Evolutionary conservation across 2,797 vertebrate genomes (phyloP), one percentile per base, ranked within the genome.

Genomic region (Enteromius trimaculatus): DNA sequence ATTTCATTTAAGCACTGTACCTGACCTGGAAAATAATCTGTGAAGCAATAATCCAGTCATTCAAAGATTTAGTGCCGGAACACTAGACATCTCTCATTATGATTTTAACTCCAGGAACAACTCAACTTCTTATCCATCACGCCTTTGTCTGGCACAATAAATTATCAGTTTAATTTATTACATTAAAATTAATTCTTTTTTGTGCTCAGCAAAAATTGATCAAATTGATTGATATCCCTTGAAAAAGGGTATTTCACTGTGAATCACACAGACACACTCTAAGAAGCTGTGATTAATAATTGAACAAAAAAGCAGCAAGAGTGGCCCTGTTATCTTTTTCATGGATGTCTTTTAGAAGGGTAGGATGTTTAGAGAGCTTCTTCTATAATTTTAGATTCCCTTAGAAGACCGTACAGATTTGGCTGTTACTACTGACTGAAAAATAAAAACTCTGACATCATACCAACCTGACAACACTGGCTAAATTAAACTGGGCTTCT

Each of bases 51-150:
- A 60, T 77, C 55, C 53, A 42, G n/a, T 76, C 53, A 60, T 60
- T 76, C 53, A 76, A 58, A 58, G 34, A 76, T 39, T 60, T 42
- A 42, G 34, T 42, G 37, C 37, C 8, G 4, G 4, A 77, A 64
- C 76, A 77, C 39, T 0, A n/a, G 34, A 14, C 13, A 26, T 53
- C 74, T 88, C n/a, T 77, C 14, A 64, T 77, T 47, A 44, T 47
- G 11, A 44, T 64, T 29, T 26, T 21, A 64, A 77, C 9, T 5
- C 39, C 39, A 29, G 37, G 44, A 29, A 44, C 37, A 62, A 29
- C 23, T 39, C 3, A n/a, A 29, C 14, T 37, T 17, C 37, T 9
- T 17, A n/a, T 58, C 21, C n/a, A 9, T 19, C 17, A 17, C 10
- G 13, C 53, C 23, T 26, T 37, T 8, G 3, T 60, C 14, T 60